These are phyloP conservation scores for Lissonota sp. DNA, from an alignment of 2,888 invertebrate genomes.

Conservation along the genomic window DNA sequence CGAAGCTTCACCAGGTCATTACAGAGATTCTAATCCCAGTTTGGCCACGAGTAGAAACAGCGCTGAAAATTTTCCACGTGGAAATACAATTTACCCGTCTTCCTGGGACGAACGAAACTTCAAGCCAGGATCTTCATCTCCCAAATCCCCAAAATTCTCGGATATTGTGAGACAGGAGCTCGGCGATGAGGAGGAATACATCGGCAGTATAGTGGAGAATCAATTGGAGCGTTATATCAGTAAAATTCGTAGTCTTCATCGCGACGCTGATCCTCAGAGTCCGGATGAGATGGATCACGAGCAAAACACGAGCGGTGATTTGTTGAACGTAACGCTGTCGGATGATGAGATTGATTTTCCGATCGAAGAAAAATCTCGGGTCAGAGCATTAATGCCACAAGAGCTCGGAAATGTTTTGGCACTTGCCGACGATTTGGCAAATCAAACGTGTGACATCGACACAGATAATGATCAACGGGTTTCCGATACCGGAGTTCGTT, in stretches of 20 bases:
- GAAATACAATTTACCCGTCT: neutral
- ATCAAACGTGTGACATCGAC: constrained; percentile 45
- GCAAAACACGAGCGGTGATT: constrained; percentile 79
- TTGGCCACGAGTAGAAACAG: constrained; percentile 2
- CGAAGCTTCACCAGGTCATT: constrained; percentile 10
- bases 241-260: constrained; percentile 75
- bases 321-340: constrained; percentile 76
- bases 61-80: neutral
- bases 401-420: constrained; percentile 68
- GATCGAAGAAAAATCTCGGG: constrained; percentile 63
- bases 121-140: neutral
- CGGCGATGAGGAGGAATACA: constrained; percentile 48
- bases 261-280: constrained; percentile 67
- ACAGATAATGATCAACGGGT: constrained; percentile 8
- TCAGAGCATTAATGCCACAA: constrained; percentile 51
- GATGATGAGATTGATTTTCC: constrained; percentile 71
- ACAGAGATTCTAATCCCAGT: constrained; percentile 1
- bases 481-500: neutral
- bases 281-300: constrained; percentile 76
- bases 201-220: constrained; percentile 67
- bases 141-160: constrained; percentile 22
- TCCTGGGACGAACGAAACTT: neutral
- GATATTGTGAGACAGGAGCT: constrained; percentile 31
- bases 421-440: constrained; percentile 70
- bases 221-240: constrained; percentile 77